Evolutionary conservation across 1,140 invertebrate genomes (phyloP).

Genomic region (Orchestia grillus): DNA sequence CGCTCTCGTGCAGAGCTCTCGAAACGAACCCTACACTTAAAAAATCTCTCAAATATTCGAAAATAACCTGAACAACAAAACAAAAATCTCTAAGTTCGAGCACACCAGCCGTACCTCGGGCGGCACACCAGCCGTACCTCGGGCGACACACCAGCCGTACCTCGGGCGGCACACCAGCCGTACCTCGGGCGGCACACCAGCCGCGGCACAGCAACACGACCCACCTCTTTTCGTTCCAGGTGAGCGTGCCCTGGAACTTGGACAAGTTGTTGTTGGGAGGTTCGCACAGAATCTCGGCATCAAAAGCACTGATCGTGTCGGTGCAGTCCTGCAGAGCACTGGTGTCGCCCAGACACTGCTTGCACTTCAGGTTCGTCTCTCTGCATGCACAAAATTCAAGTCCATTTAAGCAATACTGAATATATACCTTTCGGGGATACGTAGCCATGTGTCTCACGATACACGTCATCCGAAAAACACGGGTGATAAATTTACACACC

Average conservation of each 20-base stretch:
- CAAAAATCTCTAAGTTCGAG: too few species aligned
- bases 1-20: too few species aligned
- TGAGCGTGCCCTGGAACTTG: conserved; percentile 91
- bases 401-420: not conserved
- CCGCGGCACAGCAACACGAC: not conserved
- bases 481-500: too few species aligned
- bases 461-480: not conserved
- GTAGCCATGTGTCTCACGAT: too few species aligned
- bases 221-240: conserved; percentile 77
- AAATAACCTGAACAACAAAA: too few species aligned
- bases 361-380: conserved; percentile 96
- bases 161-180: not conserved
- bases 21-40: too few species aligned
- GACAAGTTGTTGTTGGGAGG: conserved; percentile 98
- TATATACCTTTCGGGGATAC: too few species aligned
- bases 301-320: conserved; percentile 84
- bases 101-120: too few species aligned
- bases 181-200: not conserved
- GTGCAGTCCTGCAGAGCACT: conserved; percentile 93
- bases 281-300: conserved; percentile 97
- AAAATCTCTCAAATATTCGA: too few species aligned
- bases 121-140: not conserved
- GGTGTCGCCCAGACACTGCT: conserved; percentile 93
- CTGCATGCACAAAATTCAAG: conserved; percentile 74
- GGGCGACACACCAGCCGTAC: not conserved